A percentile compares a stretch with the other conserved stretches of the same genome.
Conservation (phyloP, 2,888 invertebrate genomes). For the Chironomus tentans region DNA sequence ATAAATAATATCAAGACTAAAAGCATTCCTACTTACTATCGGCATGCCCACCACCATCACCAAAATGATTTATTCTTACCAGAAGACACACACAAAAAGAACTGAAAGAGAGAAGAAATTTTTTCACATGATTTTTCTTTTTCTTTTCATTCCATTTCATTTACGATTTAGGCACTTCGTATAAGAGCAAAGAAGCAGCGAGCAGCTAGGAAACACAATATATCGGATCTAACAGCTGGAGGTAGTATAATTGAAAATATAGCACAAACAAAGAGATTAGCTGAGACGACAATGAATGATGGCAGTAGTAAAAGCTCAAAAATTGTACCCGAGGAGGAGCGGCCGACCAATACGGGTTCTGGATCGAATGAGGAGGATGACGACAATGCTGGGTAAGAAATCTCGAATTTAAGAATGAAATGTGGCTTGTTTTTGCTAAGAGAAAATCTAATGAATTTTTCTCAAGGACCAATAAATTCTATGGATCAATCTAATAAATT, state of each 20-base stretch:
- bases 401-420: no score
- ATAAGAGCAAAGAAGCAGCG: constrained; percentile 74
- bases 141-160: neutral
- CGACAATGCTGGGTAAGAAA: constrained; percentile 48
- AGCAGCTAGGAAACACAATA: constrained; percentile 68
- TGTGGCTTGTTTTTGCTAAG: no score
- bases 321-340: constrained; percentile 60
- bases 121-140: neutral
- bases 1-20: no score
- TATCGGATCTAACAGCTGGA: constrained; percentile 59
- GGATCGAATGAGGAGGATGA: constrained; percentile 83
- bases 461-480: no score
- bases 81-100: no score
- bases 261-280: constrained; percentile 68
- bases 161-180: constrained; percentile 61
- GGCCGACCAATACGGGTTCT: constrained; percentile 81
- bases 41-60: no score
- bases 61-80: no score
- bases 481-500: no score
- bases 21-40: no score
- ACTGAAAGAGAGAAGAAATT: no score
- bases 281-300: constrained; percentile 60
- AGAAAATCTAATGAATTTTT: no score
- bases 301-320: constrained; percentile 41
- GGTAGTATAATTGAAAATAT: constrained; percentile 85